These are phyloP conservation scores for Miniopterus natalensis DNA, from an alignment of 2,113 vertebrate genomes.

Conservation along the genomic window DNA sequence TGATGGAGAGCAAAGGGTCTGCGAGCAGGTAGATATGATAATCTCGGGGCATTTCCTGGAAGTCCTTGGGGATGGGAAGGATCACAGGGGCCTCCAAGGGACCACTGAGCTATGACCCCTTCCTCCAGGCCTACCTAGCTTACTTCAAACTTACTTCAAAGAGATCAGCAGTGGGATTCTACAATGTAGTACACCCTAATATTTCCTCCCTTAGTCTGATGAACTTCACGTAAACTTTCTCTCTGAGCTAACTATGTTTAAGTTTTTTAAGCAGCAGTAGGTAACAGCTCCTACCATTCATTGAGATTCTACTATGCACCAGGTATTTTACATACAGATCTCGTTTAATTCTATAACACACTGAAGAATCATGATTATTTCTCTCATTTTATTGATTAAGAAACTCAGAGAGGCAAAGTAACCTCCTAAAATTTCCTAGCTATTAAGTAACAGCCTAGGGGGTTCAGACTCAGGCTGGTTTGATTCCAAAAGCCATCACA, in stretches of 20 bases:
- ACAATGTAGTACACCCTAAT: fast-evolving
- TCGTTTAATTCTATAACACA: slow-evolving; percentile 1
- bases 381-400: neutral
- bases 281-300: neutral
- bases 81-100: neutral
- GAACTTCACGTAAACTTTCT: neutral
- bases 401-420: slow-evolving; percentile 36
- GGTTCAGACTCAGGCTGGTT: neutral
- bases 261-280: neutral
- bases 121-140: neutral
- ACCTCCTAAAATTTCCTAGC: neutral
- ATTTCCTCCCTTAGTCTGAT: neutral
- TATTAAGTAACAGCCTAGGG: neutral
- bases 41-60: neutral
- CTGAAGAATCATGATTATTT: neutral
- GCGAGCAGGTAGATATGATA: neutral
- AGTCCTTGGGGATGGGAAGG: neutral
- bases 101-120: neutral
- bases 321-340: neutral
- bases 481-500: neutral
- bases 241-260: slow-evolving; percentile 3
- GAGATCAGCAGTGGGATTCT: neutral
- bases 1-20: neutral
- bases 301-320: neutral
- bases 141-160: neutral